These are phyloP conservation scores for Thermophis baileyi DNA, from an alignment of 2,113 vertebrate species.

Conservation along the genomic window DNA sequence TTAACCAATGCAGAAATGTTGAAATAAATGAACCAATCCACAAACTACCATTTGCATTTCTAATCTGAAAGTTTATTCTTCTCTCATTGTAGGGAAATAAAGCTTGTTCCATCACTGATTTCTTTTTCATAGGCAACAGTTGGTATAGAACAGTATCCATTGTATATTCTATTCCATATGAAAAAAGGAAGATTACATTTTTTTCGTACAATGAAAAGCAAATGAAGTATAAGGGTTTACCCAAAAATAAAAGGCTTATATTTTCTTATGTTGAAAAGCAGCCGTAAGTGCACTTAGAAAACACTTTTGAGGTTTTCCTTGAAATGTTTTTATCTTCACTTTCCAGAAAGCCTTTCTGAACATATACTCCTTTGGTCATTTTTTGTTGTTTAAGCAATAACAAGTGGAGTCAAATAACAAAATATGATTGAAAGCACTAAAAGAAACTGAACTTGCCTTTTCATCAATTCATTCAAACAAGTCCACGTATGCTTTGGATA, in stretches of 20 bases:
- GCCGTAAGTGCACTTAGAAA: constrained; percentile 22
- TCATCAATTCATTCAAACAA: neutral
- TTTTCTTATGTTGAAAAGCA: constrained; percentile 47
- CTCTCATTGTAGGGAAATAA: neutral
- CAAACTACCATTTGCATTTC: neutral
- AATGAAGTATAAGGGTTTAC: neutral
- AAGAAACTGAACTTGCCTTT: constrained; percentile 6
- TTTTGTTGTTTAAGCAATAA: constrained; percentile 8
- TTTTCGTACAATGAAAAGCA: neutral
- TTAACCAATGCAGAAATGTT: neutral
- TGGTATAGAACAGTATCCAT: neutral
- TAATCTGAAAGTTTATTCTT: neutral
- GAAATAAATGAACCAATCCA: neutral
- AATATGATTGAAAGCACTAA: constrained; percentile 8
- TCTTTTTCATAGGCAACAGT: neutral
- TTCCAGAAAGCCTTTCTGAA: constrained; percentile 27
- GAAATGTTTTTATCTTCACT: constrained; percentile 20
- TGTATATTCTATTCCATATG: neutral
- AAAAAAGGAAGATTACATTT: constrained; percentile 2
- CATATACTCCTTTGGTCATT: neutral
- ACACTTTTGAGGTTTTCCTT: constrained; percentile 42
- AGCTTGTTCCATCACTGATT: neutral
- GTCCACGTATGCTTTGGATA: neutral
- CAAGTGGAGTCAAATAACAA: neutral
- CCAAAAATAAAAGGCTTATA: neutral